Evolutionary conservation across 2,888 invertebrate species (phyloP), one percentile per base, ranked within the genome.

Genomic region (Tenthredo notha): DNA sequence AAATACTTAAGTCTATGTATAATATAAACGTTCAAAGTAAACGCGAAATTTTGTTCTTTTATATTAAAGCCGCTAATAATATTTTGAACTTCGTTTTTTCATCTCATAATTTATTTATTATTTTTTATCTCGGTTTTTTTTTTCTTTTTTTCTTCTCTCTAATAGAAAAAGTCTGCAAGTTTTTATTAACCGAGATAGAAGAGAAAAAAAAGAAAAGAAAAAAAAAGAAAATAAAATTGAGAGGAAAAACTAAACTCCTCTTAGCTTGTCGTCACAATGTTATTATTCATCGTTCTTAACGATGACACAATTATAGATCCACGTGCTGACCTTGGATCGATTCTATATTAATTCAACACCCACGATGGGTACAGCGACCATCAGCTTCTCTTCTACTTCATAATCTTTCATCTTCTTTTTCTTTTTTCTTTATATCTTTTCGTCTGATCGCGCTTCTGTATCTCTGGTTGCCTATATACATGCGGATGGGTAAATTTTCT

Each of bases 321-420:
- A 61, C 58, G 80, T 37, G 58, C 21, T 80, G 80, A 80, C 80
- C 80, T 80, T 80, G 58, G 58, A 61, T 80, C 58, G 58, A 61
- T 61, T 80, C 80, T 80, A 80, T 80, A 80, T 80, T 80, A 80
- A 80, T 80, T 61, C 80, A 21, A 61, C 80, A 61, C 80, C 80
- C 80, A 80, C 78, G 54, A n/a, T 54, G 50, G 21, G 33, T 15
- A 40, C 21, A 37, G 61, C 61, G 58, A 40, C 61, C 80, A 37
- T 61, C 61, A 10, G 54, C 78, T 54, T 78, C 43, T 18, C n/a
- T 37, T 10, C 12, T 61, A 12, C 61, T 61, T 12, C 25, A 12
- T 29, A 21, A 29, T 25, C 25, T 29, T 29, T 25, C 3, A 9
- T 61, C 61, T 0, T 7, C 25, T 25, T 21, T 7, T 6, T 37